Base-by-base conservation (phyloP, 2,797 vertebrate species). In the Benthosema pterotum region DNA sequence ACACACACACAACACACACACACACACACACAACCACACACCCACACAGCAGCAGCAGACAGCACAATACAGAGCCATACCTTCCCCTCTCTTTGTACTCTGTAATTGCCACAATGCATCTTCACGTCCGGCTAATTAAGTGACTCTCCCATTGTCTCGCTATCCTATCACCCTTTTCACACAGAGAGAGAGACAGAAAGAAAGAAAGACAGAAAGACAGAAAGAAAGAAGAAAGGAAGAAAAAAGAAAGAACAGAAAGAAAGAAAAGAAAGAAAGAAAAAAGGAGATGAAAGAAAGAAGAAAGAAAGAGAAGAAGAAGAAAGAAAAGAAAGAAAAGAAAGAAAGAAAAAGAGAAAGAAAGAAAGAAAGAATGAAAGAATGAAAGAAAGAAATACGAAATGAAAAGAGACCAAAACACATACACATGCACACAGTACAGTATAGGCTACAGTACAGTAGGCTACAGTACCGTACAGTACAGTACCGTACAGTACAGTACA, bases 31-130 rank as follows among this genome's bases (percentile, higher is more conserved):
- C 28, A 32, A 5, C 74, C 68, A 54, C 46, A 61, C 52, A 64
- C 71, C 66, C 72, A 5, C 7, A 8, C 6, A 32, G 28, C 28
- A 38, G 32, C 32, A 38, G 32, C 32, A 83, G 83, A n/a, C 77
- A 75, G 84, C 72, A 75, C 83, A 87, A 89, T 86, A 92, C 87
- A 83, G 78, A 79, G 83, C 83, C 83, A 77, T 84, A 79, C 83
- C 77, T 78, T 84, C 79, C 80, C 78, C 81, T 83, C 77, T 83
- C 86, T 90, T 92, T 91, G 90, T 92, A 84, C 80, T 76, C 81
- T 19, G 84, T 91, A 91, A 93, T 92, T 92, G 89, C 90, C 88
- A 91, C 93, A 91, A 92, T 91, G 91, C 88, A 90, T 92, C 90
- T 92, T 91, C 85, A 90, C 79, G 71, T 89, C 85, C 82, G 72